These are phyloP conservation scores for Camponotus fellah DNA, from an alignment of 2,888 invertebrate genomes.

Conservation along the genomic window DNA sequence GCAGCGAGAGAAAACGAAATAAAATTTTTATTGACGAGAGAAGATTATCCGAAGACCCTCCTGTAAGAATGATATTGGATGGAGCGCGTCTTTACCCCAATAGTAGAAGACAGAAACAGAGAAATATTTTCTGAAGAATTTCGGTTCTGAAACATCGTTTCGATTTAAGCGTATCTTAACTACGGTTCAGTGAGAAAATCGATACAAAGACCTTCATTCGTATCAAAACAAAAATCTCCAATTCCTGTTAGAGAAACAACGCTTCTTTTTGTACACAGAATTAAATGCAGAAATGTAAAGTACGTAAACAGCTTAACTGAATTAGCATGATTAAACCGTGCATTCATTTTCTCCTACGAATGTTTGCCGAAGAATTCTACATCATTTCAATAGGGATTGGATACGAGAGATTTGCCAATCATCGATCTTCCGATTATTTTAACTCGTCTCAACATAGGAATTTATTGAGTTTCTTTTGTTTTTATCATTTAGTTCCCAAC, in stretches of 20 bases:
- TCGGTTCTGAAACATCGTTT: not conserved
- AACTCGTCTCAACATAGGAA: not conserved
- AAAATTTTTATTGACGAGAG: constrained; percentile 11
- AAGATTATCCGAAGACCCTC: not conserved
- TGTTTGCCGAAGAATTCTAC: not conserved
- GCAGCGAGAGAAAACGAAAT: not conserved
- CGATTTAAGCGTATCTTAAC: constrained; percentile 6
- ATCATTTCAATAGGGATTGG: not conserved
- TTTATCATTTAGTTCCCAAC: constrained; percentile 2
- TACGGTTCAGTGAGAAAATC: constrained; percentile 22
- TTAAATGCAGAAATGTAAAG: constrained; percentile 22
- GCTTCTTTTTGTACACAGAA: constrained; percentile 14
- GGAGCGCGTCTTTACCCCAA: not conserved
- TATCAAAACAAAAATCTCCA: constrained; percentile 21
- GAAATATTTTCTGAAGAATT: constrained; percentile 31
- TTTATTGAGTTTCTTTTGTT: not conserved
- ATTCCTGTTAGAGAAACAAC: constrained; percentile 8
- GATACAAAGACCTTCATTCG: constrained; percentile 25
- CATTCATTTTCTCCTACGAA: constrained; percentile 8
- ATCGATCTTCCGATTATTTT: constrained; percentile 32
- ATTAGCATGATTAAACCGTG: constrained; percentile 20
- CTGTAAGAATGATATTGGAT: constrained; percentile 29
- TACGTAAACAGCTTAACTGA: constrained; percentile 13
- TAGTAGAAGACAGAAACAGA: not conserved
- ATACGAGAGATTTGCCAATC: not conserved